Evolutionary conservation across 2,113 vertebrate species (phyloP).

Genomic region (Pionites leucogaster): DNA sequence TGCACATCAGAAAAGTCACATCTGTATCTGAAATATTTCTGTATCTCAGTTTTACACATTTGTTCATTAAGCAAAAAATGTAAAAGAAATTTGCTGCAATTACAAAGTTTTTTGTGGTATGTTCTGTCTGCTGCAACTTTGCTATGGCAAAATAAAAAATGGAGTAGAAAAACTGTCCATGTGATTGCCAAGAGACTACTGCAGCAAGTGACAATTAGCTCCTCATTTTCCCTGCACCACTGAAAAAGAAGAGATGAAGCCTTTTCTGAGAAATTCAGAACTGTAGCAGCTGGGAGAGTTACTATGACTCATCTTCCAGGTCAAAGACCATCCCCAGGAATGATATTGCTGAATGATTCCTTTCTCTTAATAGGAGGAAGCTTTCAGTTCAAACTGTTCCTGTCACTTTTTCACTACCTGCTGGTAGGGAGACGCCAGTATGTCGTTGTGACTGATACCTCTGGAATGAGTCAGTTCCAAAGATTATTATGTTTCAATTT

Average conservation of each 20-base stretch:
- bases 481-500: background rate
- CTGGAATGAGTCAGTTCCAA: background rate
- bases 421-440: background rate
- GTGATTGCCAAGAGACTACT: background rate
- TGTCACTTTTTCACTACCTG: background rate
- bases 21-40: background rate
- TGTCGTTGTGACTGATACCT: background rate
- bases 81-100: background rate
- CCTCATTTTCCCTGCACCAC: background rate
- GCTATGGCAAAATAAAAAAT: background rate
- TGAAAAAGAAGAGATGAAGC: background rate
- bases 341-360: background rate
- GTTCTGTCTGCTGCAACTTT: background rate
- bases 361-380: background rate
- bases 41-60: background rate
- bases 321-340: background rate
- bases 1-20: background rate
- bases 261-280: background rate
- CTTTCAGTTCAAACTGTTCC: background rate
- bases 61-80: background rate
- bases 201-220: background rate
- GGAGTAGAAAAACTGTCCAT: background rate
- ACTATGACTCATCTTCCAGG: background rate
- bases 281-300: background rate
- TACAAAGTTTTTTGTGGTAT: background rate